A percentile compares a stretch with the other conserved stretches of the same genome.
Conservation (phyloP, 2,888 invertebrate genomes). For the Pterobdella sp. region DNA sequence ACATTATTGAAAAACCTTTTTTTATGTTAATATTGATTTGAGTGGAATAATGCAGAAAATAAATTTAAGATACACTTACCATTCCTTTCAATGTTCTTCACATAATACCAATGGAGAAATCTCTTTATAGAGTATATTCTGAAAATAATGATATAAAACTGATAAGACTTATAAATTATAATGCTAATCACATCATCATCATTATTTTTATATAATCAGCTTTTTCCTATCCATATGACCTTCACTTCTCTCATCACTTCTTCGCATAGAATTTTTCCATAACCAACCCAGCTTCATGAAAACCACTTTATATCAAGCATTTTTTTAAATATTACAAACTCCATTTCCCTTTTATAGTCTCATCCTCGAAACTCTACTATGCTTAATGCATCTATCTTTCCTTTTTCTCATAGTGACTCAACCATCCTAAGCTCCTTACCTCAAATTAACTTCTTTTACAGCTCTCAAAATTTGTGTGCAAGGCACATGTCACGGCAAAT, state of each 20-base stretch:
- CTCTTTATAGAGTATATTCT: constrained; percentile 72
- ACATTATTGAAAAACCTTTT: no score
- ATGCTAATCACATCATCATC: not conserved
- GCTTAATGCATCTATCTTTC: no score
- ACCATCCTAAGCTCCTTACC: no score
- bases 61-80: constrained; percentile 21
- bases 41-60: not conserved
- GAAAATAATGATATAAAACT: constrained; percentile 37
- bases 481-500: no score
- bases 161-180: not conserved
- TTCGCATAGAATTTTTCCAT: not conserved
- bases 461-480: no score
- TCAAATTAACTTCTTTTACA: no score
- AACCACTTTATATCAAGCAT: no score
- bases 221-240: not conserved
- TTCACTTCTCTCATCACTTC: not conserved
- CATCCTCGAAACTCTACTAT: no score
- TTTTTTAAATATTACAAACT: no score
- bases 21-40: not conserved
- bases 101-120: constrained; percentile 76
- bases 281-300: not conserved
- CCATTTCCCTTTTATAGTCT: no score
- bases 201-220: not conserved
- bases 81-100: constrained; percentile 36
- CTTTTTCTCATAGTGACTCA: no score